A percentile compares a stretch with the other conserved stretches of the same genome.
phyloP scores from a whole-genome alignment of 2,797 vertebrate species.

The Chromobotia macracanthus region DNA sequence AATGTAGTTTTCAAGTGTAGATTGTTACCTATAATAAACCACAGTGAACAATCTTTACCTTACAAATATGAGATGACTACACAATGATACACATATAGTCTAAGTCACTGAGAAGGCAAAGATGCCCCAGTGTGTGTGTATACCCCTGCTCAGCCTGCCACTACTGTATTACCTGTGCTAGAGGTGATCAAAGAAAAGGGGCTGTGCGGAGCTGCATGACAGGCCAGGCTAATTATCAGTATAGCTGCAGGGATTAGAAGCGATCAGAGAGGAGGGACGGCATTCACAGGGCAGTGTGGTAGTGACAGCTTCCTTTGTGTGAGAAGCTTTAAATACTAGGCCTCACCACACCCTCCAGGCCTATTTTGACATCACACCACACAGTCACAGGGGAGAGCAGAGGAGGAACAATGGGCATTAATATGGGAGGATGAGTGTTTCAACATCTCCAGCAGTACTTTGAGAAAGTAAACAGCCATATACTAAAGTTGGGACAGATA shows the following conservation, averaged over 20 bases:
- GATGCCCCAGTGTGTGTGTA: neutral
- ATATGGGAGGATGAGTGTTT: neutral
- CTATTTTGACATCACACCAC: slow-evolving; percentile 26
- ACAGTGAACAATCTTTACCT: too few relatives aligned
- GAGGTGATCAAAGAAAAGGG: slow-evolving; percentile 62
- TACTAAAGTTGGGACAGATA: slow-evolving; percentile 21
- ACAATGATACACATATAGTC: neutral
- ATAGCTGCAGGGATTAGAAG: slow-evolving; percentile 68
- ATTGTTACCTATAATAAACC: too few relatives aligned
- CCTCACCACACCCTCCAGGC: slow-evolving; percentile 47
- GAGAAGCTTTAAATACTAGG: slow-evolving; percentile 51
- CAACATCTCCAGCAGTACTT: neutral
- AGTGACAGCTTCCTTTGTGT: slow-evolving; percentile 59
- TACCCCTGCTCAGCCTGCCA: slow-evolving; percentile 48
- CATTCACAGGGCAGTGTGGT: slow-evolving; percentile 48
- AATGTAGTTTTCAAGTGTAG: too few relatives aligned
- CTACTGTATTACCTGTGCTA: slow-evolving; percentile 62
- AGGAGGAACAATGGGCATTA: slow-evolving; percentile 6
- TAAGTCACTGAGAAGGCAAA: neutral
- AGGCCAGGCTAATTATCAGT: slow-evolving; percentile 69
- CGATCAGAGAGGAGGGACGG: slow-evolving; percentile 61
- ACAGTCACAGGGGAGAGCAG: slow-evolving; percentile 8
- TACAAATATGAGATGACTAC: neutral
- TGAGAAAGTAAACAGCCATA: neutral
- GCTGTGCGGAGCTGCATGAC: slow-evolving; percentile 61